phyloP scores from a whole-genome alignment of 2,888 invertebrate genomes.

The Brenthis daphne region DNA sequence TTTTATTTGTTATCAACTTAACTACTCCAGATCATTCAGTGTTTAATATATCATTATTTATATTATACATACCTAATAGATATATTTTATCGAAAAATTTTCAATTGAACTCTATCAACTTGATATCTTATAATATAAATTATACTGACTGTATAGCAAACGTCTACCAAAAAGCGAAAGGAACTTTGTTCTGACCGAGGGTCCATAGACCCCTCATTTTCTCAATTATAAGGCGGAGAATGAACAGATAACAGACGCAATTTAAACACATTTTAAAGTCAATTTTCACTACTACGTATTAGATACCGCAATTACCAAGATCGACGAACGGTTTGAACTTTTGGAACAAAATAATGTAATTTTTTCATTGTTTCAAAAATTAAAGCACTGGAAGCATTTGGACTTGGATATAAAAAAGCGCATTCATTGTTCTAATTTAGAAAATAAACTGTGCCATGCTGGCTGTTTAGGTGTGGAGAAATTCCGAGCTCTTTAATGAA shows the following conservation, averaged over 20 bases:
- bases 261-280: background rate
- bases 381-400: constrained; percentile 6
- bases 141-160: too few species aligned
- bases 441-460: constrained; percentile 7
- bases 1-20: too few species aligned
- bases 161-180: too few species aligned
- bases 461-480: constrained; percentile 3
- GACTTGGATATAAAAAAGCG: background rate
- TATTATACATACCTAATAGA: too few species aligned
- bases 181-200: too few species aligned
- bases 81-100: too few species aligned
- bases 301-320: constrained; percentile 4
- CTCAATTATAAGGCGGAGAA: background rate
- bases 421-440: constrained; percentile 4
- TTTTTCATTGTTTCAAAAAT: constrained; percentile 12
- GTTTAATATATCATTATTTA: too few species aligned
- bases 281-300: constrained; percentile 12
- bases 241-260: background rate
- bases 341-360: constrained; percentile 17
- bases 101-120: too few species aligned
- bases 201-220: too few species aligned
- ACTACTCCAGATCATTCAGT: too few species aligned
- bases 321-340: constrained; percentile 6
- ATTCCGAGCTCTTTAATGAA: constrained; percentile 11
- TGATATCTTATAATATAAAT: too few species aligned